Conservation (phyloP, 2,888 invertebrate genomes). For the Dryocosmus kuriphilus region DNA sequence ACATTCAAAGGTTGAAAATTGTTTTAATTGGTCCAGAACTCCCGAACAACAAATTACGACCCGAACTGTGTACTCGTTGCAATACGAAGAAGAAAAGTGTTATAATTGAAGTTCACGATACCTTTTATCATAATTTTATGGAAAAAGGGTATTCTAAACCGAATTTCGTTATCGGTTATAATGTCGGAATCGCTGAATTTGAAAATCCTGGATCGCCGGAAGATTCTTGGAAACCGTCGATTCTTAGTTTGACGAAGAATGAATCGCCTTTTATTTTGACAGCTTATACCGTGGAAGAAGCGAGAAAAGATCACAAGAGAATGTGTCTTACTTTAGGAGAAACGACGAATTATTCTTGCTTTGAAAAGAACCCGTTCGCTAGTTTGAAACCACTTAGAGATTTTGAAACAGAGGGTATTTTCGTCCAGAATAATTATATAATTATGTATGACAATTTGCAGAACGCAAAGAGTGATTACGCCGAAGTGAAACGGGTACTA, state of each 20-base stretch:
- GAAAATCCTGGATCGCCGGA: slow-evolving; percentile 58
- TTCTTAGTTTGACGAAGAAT: slow-evolving; percentile 60
- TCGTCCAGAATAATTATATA: slow-evolving; percentile 69
- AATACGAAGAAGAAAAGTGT: slow-evolving; percentile 55
- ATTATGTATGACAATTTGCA: slow-evolving; percentile 61
- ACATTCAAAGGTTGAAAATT: slow-evolving; percentile 61
- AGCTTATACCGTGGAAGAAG: slow-evolving; percentile 64
- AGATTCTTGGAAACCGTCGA: slow-evolving; percentile 66
- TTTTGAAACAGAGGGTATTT: slow-evolving; percentile 67
- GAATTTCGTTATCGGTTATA: slow-evolving; percentile 67
- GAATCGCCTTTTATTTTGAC: slow-evolving; percentile 68
- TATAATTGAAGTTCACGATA: slow-evolving; percentile 50
- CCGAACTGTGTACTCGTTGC: slow-evolving; percentile 62
- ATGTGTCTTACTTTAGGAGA: slow-evolving; percentile 59
- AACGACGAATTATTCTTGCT: slow-evolving; percentile 51
- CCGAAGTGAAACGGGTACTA: not conserved
- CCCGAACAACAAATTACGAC: slow-evolving; percentile 41
- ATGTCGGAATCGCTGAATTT: slow-evolving; percentile 68
- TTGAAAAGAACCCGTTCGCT: slow-evolving; percentile 64
- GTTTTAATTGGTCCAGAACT: slow-evolving; percentile 72
- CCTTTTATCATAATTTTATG: slow-evolving; percentile 63
- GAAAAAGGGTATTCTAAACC: slow-evolving; percentile 59
- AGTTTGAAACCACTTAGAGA: slow-evolving; percentile 69
- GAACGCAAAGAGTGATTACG: not conserved
- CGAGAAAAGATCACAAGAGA: slow-evolving; percentile 62